Base-by-base conservation (phyloP, 2,888 invertebrate species). In the Orthosia incerta region DNA sequence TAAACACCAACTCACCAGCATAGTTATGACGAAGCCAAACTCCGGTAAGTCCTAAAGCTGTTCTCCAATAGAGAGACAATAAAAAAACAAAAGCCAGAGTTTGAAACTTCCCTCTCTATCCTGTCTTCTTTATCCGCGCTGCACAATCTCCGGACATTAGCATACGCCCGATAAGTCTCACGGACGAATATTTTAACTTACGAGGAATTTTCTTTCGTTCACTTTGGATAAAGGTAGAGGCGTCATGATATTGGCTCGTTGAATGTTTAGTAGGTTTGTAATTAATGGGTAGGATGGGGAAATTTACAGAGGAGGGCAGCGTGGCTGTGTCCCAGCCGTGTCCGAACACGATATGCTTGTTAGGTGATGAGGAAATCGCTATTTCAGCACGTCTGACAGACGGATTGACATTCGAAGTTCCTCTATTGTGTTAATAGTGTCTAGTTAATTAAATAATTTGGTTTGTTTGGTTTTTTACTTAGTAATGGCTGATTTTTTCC, bases 121-220 rank as follows among this genome's bases (percentile, higher is more conserved):
- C 16, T 71, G 73, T 55, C 71, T 64, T 66, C 62, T 77, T 74
- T 81, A 83, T 78, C 81, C 81, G 60, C 67, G 73, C 62, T 62
- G 62, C 72, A 61, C 73, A 73, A 84, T 80, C 77, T 79, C 56
- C 26, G 26, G 12, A 20, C 59, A 85, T 85, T 85, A 85, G 77
- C 85, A 85, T 85, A 81, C 61, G 73, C 60, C 74, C 66, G 85
- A 83, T 85, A 85, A 79, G 60, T 57, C 65, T 7, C 26, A 12
- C 31, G 51, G 55, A 23, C 26, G 79, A 83, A 83, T 80, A 78
- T 76, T 81, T 83, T 63, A 80, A 65, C 9, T 78, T 39, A 45
- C 61, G 26, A 66, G 60, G 18, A 61, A 73, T 72, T 73, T 74
- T 80, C 71, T 71, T 66, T 64, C 59, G 76, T 65, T 76, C 45